A percentile compares a stretch with the other conserved stretches of the same genome.
Conservation (phyloP, 2,888 invertebrate species). For the Brachyopa scutellaris region DNA sequence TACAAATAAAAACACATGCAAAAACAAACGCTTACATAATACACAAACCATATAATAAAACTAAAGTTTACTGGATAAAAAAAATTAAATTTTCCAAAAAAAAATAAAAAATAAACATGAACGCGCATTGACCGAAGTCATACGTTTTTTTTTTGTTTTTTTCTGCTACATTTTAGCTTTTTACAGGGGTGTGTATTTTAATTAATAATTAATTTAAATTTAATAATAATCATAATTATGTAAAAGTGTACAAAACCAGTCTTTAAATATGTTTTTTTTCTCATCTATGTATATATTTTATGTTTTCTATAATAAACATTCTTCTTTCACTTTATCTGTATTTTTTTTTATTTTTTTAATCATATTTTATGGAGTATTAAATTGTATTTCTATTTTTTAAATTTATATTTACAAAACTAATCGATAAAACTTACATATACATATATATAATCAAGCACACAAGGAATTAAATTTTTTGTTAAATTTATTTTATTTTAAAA, state of each 20-base stretch:
- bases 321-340: conserved; percentile 13
- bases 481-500: conserved; percentile 29
- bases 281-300: conserved; percentile 42
- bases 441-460: conserved; percentile 55
- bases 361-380: conserved; percentile 63
- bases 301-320: conserved; percentile 58
- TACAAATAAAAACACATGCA: conserved; percentile 63
- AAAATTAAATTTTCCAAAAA: neutral
- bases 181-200: conserved; percentile 58
- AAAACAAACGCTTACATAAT: conserved; percentile 40
- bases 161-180: conserved; percentile 57
- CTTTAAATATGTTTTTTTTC: conserved; percentile 72
- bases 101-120: neutral
- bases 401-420: conserved; percentile 70
- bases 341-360: conserved; percentile 32
- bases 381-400: conserved; percentile 48
- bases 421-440: conserved; percentile 14
- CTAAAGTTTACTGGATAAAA: conserved; percentile 10
- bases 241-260: conserved; percentile 74
- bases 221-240: conserved; percentile 73
- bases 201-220: conserved; percentile 70
- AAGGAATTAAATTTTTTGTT: conserved; percentile 41
- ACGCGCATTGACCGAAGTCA: conserved; percentile 8
- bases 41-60: conserved; percentile 24
- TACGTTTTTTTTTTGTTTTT: conserved; percentile 5